Evolutionary conservation across 2,888 invertebrate species (phyloP), one percentile per base, ranked within the genome.

Genomic region (Mesorhabditis sp.): DNA sequence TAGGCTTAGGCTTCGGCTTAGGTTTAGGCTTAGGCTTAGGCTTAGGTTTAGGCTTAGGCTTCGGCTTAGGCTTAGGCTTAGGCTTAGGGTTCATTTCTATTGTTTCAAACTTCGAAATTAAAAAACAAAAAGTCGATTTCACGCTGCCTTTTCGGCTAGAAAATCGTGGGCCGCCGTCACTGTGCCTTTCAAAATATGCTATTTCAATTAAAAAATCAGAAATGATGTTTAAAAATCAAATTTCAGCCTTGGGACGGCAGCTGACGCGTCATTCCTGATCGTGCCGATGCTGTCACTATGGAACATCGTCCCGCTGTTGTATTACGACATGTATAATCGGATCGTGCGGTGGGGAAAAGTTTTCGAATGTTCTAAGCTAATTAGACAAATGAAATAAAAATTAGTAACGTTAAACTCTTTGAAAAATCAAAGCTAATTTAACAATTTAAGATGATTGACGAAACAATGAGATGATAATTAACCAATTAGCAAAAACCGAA

Each of bases 281-380:
- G 83, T 83, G 4, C 83, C 83, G 5, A 65, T 82, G 45, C 71
- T 83, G 41, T 76, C 81, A 4, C 70, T 81, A 0, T 83, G 83
- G 83, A 83, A 83, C 73, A 72, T 82, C 50, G 72, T 83, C 58
- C 83, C 83, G 4, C 70, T 83, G 5, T 69, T 83, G 65, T 83
- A 83, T 69, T 83, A 83, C 69, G 75, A 82, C 62, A 67, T 82
- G 4, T 79, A 74, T 71, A 83, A 83, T 64, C 65, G 74, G 15
- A 68, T 78, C 28, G 73, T 76, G 28, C 73, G 78, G 4, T 78
- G 58, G n/a, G 58, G 28, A 28, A 28, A 1, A 28, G 28, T 2
- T 50, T 50, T 50, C 1, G n/a, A 50, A 50, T 50, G 58, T n/a
- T 2, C 7, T 50, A 13, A 50, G 2, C 28, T 50, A 50, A 50